Percentiles rank a stretch among this genome's conserved stretches.
Conservation (phyloP, 2,888 invertebrate genomes). For the Antheraea assamensis region DNA sequence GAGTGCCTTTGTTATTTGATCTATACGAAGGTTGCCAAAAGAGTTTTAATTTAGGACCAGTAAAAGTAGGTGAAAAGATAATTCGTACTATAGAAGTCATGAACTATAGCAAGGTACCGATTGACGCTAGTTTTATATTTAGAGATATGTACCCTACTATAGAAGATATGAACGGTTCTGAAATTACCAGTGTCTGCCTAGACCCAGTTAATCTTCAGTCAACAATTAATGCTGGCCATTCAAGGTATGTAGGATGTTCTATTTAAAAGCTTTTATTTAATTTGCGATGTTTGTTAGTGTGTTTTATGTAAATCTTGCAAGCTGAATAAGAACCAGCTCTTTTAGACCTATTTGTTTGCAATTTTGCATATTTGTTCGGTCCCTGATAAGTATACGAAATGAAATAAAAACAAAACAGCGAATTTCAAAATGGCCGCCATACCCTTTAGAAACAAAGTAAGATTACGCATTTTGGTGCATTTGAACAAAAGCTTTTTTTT, state of each 20-base stretch:
- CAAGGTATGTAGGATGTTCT: slow-evolving; percentile 47
- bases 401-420: too few relatives aligned
- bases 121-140: slow-evolving; percentile 80
- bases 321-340: too few relatives aligned
- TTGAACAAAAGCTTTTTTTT: neutral
- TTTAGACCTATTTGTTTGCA: too few relatives aligned
- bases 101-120: slow-evolving; percentile 79
- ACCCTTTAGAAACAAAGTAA: too few relatives aligned
- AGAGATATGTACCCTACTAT: slow-evolving; percentile 69
- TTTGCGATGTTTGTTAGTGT: too few relatives aligned
- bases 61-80: slow-evolving; percentile 75
- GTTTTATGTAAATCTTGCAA: too few relatives aligned
- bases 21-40: slow-evolving; percentile 77
- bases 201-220: slow-evolving; percentile 41
- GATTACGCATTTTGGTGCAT: too few relatives aligned
- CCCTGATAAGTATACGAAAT: too few relatives aligned
- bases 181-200: slow-evolving; percentile 68
- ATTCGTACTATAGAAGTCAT: slow-evolving; percentile 80
- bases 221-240: slow-evolving; percentile 43
- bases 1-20: slow-evolving; percentile 69
- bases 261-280: too few relatives aligned
- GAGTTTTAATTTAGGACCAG: slow-evolving; percentile 69
- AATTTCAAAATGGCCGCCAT: too few relatives aligned
- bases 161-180: slow-evolving; percentile 58
- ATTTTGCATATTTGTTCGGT: too few relatives aligned